Base-by-base conservation (phyloP, 2,888 invertebrate species). In the Erebia epiphron region DNA sequence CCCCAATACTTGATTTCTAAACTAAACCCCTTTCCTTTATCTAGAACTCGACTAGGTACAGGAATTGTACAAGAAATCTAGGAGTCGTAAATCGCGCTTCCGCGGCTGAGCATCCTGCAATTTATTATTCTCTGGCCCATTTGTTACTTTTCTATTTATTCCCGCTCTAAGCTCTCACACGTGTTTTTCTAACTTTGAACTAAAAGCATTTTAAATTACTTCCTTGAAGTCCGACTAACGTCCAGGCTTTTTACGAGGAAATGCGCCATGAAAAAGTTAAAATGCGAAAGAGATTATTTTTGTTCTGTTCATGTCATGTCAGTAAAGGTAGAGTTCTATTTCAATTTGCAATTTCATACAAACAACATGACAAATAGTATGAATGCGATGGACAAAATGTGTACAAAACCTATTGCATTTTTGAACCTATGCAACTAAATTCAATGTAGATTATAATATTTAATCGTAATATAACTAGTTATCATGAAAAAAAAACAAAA, bases 91-190 rank as follows among this genome's bases (percentile, higher is more conserved):
- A 63, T 63, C 50, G 50, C n/a, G 18, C 13, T n/a, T 43, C 63
- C 63, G 63, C 63, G 50, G 35, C 63, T 49, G 63, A 26, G 50
- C 50, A 26, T 35, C 26, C 61, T 13, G 26, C 63, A 46, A 63
- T 63, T 63, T 63, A 63, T 63, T 35, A 26, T 50, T 16, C 63
- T 50, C 63, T n/a, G 14, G 49, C 18, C 49, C 50, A 26, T 50
- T 26, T 63, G 63, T 63, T 63, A 63, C 63, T 63, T 63, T 26
- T 63, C 50, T 63, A 63, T 63, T 63, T 63, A 50, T 61, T 18
- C 26, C 18, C 61, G 43, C 21, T 57, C 62, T 64, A 52, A 64
- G 54, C 64, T 52, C 54, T 13, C 11, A 26, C 54, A 41, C 64
- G 11, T 18, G 52, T 64, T 64, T 64, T 64, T 64, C 41, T 16